A percentile compares a stretch with the other conserved stretches of the same genome.
phyloP scores from a whole-genome alignment of 1,140 invertebrate species.

The Cardiocondyla obscurior region DNA sequence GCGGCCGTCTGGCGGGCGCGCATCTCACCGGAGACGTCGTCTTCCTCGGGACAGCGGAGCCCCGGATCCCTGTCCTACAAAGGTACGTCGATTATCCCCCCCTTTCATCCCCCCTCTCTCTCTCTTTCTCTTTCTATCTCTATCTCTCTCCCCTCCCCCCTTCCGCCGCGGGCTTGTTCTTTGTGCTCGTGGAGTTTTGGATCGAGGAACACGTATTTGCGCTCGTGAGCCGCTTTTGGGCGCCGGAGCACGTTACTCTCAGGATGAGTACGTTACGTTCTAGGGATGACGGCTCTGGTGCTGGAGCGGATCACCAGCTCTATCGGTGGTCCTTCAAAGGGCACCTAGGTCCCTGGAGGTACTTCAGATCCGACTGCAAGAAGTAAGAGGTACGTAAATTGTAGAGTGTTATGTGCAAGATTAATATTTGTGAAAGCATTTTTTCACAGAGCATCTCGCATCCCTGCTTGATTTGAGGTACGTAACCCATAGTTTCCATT shows the following conservation, averaged over 20 bases:
- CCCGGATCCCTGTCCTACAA: conserved; percentile 89
- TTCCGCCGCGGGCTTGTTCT: neutral
- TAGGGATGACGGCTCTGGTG: neutral
- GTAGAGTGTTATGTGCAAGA: neutral
- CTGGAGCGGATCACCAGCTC: neutral
- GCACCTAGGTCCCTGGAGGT: neutral
- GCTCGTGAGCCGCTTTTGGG: neutral
- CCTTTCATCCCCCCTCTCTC: neutral
- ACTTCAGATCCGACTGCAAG: too few species aligned
- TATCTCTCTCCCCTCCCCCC: neutral
- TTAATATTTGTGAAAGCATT: conserved; percentile 23
- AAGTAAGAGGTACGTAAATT: neutral
- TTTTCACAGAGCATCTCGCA: neutral
- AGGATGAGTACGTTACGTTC: neutral
- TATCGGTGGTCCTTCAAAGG: neutral
- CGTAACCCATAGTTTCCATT: neutral
- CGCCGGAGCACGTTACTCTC: neutral
- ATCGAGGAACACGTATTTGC: neutral
- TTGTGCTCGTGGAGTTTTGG: conserved; percentile 32
- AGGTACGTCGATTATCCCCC: conserved; percentile 82
- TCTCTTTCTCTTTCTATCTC: neutral
- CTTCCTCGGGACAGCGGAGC: conserved; percentile 88
- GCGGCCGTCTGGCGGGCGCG: conserved; percentile 85
- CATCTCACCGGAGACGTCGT: conserved; percentile 87
- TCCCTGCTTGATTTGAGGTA: neutral